phyloP scores from a whole-genome alignment of 1,140 invertebrate genomes.

The Drosophila mauritiana region DNA sequence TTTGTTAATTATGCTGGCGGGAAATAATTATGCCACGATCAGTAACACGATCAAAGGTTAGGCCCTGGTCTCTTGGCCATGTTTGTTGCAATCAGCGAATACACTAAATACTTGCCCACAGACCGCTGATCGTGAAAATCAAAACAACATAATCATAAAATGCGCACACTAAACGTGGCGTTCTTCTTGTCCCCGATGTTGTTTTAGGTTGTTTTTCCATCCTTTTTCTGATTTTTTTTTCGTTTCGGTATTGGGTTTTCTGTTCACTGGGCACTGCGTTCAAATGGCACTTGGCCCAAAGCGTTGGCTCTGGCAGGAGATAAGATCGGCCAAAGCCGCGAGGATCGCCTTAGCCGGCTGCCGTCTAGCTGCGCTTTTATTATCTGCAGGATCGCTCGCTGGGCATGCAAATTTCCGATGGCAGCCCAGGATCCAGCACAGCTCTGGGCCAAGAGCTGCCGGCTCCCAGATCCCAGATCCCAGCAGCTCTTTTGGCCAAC shows the following conservation, averaged over 20 bases:
- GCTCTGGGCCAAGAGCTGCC: slow-evolving; percentile 18
- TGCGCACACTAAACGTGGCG: slow-evolving; percentile 76
- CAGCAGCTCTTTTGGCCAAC: slow-evolving; percentile 42
- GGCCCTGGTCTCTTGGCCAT: slow-evolving; percentile 40
- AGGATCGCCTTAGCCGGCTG: slow-evolving; percentile 35
- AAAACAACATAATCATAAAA: slow-evolving; percentile 83
- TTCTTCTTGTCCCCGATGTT: slow-evolving; percentile 59
- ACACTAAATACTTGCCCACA: slow-evolving; percentile 49
- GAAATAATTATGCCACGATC: slow-evolving; percentile 80
- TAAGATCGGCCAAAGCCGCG: slow-evolving; percentile 62
- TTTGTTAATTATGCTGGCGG: slow-evolving; percentile 82
- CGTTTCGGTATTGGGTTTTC: slow-evolving; percentile 8
- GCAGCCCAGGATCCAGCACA: slow-evolving; percentile 41
- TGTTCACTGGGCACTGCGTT: slow-evolving; percentile 74
- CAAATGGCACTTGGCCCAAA: slow-evolving; percentile 79
- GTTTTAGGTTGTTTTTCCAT: slow-evolving; percentile 29
- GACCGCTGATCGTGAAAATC: slow-evolving; percentile 77
- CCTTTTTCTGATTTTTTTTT: slow-evolving; percentile 17
- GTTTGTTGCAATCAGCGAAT: slow-evolving; percentile 68
- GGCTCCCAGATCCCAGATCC: slow-evolving; percentile 38
- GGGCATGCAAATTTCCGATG: slow-evolving; percentile 82
- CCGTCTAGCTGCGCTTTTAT: slow-evolving; percentile 62
- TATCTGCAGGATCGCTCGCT: slow-evolving; percentile 79
- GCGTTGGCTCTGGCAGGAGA: slow-evolving; percentile 71
- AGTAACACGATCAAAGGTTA: slow-evolving; percentile 82